Base-by-base conservation (phyloP, 2,888 invertebrate species). In the Pristionchus arcanus region DNA sequence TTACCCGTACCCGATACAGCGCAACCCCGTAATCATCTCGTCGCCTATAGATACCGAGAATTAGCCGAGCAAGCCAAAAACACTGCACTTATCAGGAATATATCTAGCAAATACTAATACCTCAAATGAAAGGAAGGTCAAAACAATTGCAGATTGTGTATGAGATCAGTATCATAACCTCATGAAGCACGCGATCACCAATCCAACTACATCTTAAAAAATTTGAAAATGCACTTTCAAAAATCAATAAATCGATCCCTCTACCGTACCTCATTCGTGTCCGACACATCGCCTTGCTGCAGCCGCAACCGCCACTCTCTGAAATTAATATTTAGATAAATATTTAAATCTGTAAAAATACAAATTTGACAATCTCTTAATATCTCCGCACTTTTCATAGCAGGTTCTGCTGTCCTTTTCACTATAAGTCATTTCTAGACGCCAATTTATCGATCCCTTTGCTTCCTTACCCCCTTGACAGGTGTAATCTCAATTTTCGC, bases 211-310 rank as follows among this genome's bases (percentile, higher is more conserved):
- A 42, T 42, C 42, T 42, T 42, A 9, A 49, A 49, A 49, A 49
- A 49, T 49, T 49, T n/a, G n/a, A n/a, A 42, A 42, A 71, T 71
- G 3, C 4, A 19, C n/a, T 31, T 31, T n/a, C 34, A 9, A 74
- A 74, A 19, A 74, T n/a, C 19, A 53, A 53, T 59, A 42, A 34
- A 85, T 84, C 81, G n/a, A n/a, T n/a, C n/a, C n/a, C n/a, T n/a
- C 28, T 53, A 68, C 87, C 84, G 37, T 86, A 93, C 90, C 89
- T 94, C 94, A 89, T 95, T 95, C 37, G 91, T 97, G 96, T 97
- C 97, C 92, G 98, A 97, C 94, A 99, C 98, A 95, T 98, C 98
- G 95, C 97, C 97, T 96, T 98, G 98, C 95, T 97, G 92, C 71
- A 93, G 85, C 85, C 92, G 90, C 90, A 93, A 86, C 42, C 92